Base-by-base conservation (phyloP, 2,888 invertebrate species). In the Mayetiola destructor region DNA sequence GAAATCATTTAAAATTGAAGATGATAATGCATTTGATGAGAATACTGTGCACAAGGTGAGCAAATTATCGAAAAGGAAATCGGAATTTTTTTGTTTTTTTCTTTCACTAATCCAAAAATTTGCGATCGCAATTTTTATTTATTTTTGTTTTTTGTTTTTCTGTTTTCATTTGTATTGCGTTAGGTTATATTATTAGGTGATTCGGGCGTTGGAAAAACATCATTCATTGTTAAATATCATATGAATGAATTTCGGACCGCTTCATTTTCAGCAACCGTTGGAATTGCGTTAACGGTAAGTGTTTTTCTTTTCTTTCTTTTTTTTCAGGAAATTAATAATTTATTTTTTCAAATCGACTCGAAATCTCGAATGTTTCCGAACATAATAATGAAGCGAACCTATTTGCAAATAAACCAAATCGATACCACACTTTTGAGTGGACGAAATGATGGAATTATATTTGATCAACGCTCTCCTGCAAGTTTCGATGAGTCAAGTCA, bases 281-380 rank as follows among this genome's bases (percentile, higher is more conserved):
- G 93, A 57, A 93, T 94, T 64, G 93, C 93, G 37, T 88, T 94
- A 69, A 93, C 90, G 78, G 93, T 93, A 74, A 86, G 86, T 80
- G n/a, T n/a, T n/a, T n/a, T n/a, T n/a, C n/a, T n/a, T n/a, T n/a
- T n/a, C n/a, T n/a, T n/a, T n/a, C n/a, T n/a, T n/a, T n/a, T n/a
- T n/a, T n/a, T n/a, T n/a, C n/a, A n/a, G n/a, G n/a, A n/a, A n/a
- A n/a, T n/a, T n/a, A n/a, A n/a, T n/a, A n/a, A n/a, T n/a, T n/a
- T n/a, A n/a, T n/a, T n/a, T n/a, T n/a, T n/a, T n/a, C n/a, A n/a
- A n/a, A n/a, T n/a, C n/a, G n/a, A n/a, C n/a, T n/a, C n/a, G n/a
- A n/a, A n/a, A n/a, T n/a, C n/a, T n/a, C n/a, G n/a, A n/a, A n/a
- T n/a, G n/a, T n/a, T n/a, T n/a, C n/a, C n/a, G n/a, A n/a, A n/a